A percentile compares a stretch with the other conserved stretches of the same genome.
phyloP scores from a whole-genome alignment of 2,113 vertebrate genomes.

The Isichthys henryi region DNA sequence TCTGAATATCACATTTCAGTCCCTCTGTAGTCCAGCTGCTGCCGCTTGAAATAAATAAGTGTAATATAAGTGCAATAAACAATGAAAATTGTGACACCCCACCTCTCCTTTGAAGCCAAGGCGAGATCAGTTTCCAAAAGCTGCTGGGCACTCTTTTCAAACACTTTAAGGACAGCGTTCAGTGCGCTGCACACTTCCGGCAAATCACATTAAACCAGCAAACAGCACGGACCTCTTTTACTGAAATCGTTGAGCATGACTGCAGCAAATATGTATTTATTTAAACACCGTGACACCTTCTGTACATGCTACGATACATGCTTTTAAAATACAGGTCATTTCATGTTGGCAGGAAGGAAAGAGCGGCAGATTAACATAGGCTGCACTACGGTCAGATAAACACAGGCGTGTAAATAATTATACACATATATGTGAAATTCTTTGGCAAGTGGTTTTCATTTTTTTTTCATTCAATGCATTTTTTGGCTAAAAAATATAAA shows the following conservation, averaged over 20 bases:
- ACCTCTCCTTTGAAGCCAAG: background rate
- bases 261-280: background rate
- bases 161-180: background rate
- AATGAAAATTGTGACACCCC: background rate
- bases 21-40: background rate
- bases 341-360: background rate
- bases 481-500: background rate
- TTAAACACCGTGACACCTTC: background rate
- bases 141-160: background rate
- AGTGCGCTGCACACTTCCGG: background rate
- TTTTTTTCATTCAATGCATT: background rate
- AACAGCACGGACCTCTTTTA: background rate
- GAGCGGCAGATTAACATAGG: background rate
- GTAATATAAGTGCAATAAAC: background rate
- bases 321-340: background rate
- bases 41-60: background rate
- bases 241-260: background rate
- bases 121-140: background rate
- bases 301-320: background rate
- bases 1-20: background rate
- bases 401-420: background rate
- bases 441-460: background rate
- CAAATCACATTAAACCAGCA: background rate
- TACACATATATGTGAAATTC: background rate
- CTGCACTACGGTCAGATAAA: background rate